A percentile compares a stretch with the other conserved stretches of the same genome.
Evolutionary conservation across 2,113 vertebrate species (phyloP).

Genomic region (Lathamus discolor): DNA sequence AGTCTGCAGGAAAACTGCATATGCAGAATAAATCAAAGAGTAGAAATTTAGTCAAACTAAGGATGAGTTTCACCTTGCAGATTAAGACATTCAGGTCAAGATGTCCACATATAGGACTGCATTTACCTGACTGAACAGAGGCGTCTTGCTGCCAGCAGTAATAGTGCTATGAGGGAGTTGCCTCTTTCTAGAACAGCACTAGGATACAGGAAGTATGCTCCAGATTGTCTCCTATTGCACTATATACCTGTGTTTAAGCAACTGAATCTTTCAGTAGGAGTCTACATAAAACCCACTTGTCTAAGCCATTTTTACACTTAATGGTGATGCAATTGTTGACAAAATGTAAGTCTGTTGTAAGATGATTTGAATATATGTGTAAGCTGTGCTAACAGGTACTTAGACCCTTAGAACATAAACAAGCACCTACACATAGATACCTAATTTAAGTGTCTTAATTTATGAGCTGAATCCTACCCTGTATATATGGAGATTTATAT

Average conservation of each 20-base stretch:
- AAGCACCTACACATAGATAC: rapidly evolving
- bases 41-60: background rate
- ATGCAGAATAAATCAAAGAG: background rate
- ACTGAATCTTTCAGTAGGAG: background rate
- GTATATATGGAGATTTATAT: background rate
- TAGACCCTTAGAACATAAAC: background rate
- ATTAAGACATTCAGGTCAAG: background rate
- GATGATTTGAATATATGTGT: background rate
- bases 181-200: background rate
- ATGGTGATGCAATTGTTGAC: rapidly evolving
- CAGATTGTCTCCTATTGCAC: background rate
- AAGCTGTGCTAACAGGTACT: background rate
- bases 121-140: background rate
- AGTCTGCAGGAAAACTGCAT: background rate
- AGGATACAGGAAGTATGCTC: background rate
- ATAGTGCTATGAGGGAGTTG: background rate
- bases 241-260: background rate
- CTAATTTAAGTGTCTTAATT: background rate
- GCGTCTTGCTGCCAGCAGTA: background rate
- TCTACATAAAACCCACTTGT: background rate
- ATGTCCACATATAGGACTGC: background rate
- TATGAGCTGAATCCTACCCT: background rate
- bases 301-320: background rate
- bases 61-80: background rate
- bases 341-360: background rate